Percentiles rank a stretch among this genome's conserved stretches.
Conservation (phyloP, 1,140 invertebrate genomes). For the Amphibalanus amphitrite region DNA sequence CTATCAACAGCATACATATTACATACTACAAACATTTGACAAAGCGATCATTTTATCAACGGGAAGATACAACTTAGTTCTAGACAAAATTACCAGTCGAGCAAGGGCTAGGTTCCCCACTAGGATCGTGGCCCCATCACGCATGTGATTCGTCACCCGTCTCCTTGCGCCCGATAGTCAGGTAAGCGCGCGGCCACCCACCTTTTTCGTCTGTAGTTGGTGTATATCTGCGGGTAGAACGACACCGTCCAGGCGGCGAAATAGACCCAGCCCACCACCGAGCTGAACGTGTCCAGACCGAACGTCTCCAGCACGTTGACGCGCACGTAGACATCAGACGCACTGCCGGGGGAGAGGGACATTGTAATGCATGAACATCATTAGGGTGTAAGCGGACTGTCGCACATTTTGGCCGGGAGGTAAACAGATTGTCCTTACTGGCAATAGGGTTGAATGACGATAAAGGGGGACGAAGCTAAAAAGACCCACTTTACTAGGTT, state of each 20-base stretch:
- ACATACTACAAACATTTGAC: too few species aligned
- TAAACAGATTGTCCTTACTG: too few species aligned
- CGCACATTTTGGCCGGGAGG: too few species aligned
- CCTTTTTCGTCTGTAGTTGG: constrained; percentile 82
- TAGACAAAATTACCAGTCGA: too few species aligned
- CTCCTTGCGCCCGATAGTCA: neutral
- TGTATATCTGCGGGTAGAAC: constrained; percentile 94
- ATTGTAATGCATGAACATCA: too few species aligned
- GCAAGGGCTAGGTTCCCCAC: neutral
- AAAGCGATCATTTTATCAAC: too few species aligned
- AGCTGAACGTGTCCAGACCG: constrained; percentile 49
- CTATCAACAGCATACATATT: too few species aligned
- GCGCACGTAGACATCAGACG: constrained; percentile 39
- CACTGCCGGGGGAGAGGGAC: neutral
- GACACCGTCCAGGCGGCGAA: constrained; percentile 96
- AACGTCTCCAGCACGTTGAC: constrained; percentile 51
- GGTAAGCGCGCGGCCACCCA: constrained; percentile 20
- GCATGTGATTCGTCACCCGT: neutral
- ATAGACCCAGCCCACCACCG: constrained; percentile 89
- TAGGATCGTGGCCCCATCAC: neutral
- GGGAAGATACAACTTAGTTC: too few species aligned
- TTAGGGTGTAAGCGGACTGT: too few species aligned
- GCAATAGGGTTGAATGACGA: too few species aligned
- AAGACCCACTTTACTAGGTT: too few species aligned
- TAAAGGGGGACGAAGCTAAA: too few species aligned